Percentiles rank a stretch among this genome's conserved stretches.
Conservation (phyloP, 2,888 invertebrate genomes). For the Drosophila antonietae region DNA sequence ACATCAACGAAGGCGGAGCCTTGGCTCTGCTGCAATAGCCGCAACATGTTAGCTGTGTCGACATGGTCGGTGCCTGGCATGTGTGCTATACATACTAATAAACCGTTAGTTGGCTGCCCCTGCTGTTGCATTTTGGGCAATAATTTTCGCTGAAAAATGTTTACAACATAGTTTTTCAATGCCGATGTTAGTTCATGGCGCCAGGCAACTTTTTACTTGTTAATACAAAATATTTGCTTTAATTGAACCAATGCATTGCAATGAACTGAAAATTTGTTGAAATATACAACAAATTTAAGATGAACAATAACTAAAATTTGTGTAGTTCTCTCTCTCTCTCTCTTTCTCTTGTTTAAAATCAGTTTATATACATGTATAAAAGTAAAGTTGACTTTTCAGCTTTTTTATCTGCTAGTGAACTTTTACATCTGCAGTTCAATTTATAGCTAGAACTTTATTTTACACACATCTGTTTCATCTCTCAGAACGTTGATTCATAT, state of each 20-base stretch:
- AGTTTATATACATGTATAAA: neutral
- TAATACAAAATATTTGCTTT: neutral
- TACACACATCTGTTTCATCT: slow-evolving; percentile 25
- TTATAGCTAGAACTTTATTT: slow-evolving; percentile 8
- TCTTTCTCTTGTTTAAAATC: no score
- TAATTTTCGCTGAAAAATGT: slow-evolving; percentile 21
- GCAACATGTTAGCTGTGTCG: slow-evolving; percentile 62
- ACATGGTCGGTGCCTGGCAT: slow-evolving; percentile 58
- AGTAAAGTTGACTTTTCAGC: no score
- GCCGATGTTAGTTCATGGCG: slow-evolving; percentile 17
- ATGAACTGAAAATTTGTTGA: neutral
- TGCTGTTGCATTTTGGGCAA: slow-evolving; percentile 36
- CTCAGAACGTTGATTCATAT: slow-evolving; percentile 27
- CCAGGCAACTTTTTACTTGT: neutral
- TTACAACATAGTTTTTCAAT: slow-evolving; percentile 15
- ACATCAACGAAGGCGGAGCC: slow-evolving; percentile 25
- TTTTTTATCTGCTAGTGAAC: neutral
- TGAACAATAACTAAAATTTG: neutral
- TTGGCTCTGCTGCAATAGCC: slow-evolving; percentile 38
- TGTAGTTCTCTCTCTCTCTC: no score
- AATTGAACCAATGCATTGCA: neutral
- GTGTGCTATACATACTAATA: slow-evolving; percentile 76
- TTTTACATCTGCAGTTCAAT: neutral
- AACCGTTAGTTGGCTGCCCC: slow-evolving; percentile 61
- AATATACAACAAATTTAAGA: neutral